Conservation (phyloP, 64 coral and sea anemone genomes). For the Astreopora myriophthalma region DNA sequence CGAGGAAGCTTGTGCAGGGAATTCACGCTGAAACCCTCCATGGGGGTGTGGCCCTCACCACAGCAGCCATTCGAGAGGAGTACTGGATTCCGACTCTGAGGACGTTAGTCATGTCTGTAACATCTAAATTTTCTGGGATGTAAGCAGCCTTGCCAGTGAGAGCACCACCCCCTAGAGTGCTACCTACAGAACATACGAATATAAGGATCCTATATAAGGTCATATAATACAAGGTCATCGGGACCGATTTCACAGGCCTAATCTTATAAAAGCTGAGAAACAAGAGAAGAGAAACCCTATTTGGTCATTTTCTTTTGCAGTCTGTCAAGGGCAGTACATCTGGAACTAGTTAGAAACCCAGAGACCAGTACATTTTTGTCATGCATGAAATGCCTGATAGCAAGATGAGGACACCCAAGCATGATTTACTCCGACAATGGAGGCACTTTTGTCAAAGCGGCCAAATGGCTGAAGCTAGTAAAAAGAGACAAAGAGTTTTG, state of each 20-base stretch:
- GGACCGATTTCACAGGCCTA: not conserved
- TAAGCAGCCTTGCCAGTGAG: not conserved
- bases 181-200: not conserved
- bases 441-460: not conserved
- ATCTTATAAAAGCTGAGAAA: not conserved
- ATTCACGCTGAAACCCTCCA: constrained; percentile 11
- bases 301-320: not conserved
- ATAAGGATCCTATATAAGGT: not conserved
- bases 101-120: not conserved
- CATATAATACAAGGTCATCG: not conserved
- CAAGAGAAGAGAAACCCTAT: not conserved
- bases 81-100: not conserved
- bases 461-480: not conserved
- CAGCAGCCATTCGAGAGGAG: not conserved
- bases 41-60: constrained; percentile 8
- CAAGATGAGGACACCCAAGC: not conserved
- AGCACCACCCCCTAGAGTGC: not conserved
- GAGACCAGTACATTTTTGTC: not conserved
- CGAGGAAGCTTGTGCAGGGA: not conserved
- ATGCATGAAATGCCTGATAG: not conserved
- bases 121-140: not conserved
- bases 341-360: not conserved
- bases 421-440: not conserved
- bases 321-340: not conserved
- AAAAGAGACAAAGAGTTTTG: not conserved